Percentiles rank a stretch among this genome's conserved stretches.
Evolutionary conservation across 1,140 invertebrate genomes (phyloP).

Genomic region (Tribolium castaneum): DNA sequence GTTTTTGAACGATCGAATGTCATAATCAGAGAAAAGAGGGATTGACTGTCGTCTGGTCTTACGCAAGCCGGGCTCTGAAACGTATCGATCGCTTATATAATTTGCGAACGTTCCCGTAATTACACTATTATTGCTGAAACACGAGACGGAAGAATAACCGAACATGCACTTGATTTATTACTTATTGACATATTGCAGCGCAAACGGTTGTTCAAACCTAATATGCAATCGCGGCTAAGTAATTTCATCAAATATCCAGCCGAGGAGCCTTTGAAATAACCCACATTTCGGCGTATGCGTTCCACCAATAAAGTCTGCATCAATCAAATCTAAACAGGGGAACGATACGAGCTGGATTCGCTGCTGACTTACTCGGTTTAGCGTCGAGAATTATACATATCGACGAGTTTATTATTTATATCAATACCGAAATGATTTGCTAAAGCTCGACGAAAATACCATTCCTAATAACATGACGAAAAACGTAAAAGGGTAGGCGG

Average conservation of each 20-base stretch:
- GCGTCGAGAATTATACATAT: not conserved
- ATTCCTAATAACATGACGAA: too few species aligned
- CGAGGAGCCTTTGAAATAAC: slow-evolving; percentile 1
- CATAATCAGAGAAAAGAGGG: slow-evolving; percentile 5
- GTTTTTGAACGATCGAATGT: not conserved
- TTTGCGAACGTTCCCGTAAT: not conserved
- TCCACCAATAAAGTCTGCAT: not conserved
- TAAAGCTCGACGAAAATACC: too few species aligned
- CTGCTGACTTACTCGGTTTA: not conserved
- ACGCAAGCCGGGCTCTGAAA: not conserved
- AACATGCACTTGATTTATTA: not conserved
- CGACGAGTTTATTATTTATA: not conserved
- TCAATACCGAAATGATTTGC: not conserved
- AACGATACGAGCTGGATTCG: not conserved
- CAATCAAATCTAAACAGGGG: not conserved
- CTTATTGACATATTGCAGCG: not conserved
- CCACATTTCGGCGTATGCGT: not conserved
- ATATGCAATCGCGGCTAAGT: not conserved
- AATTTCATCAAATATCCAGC: not conserved
- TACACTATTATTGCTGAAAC: slow-evolving; percentile 1
- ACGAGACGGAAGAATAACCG: not conserved
- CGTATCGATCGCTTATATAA: slow-evolving; percentile 4
- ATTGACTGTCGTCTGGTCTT: not conserved
- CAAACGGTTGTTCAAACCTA: slow-evolving; percentile 4
- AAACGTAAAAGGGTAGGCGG: too few species aligned